A percentile compares a stretch with the other conserved stretches of the same genome.
These are phyloP conservation scores for Neodiprion lecontei DNA, from an alignment of 1,140 invertebrate species.

Conservation along the genomic window DNA sequence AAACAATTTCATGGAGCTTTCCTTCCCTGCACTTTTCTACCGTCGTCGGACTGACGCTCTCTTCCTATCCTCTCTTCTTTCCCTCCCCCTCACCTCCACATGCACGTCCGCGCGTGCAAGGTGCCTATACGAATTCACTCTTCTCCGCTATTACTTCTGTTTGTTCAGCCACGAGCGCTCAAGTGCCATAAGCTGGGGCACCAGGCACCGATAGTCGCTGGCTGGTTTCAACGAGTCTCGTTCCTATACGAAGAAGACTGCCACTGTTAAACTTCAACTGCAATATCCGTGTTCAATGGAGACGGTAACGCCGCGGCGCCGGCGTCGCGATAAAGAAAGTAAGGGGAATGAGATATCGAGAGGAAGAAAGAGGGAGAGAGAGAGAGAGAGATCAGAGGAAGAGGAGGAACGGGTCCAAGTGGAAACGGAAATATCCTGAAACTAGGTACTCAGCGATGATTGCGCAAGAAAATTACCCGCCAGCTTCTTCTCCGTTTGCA, in stretches of 20 bases:
- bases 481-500: no score
- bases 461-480: no score
- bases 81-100: no score
- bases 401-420: not conserved
- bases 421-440: not conserved
- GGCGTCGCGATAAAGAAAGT: not conserved
- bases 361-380: no score
- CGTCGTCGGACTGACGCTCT: not conserved
- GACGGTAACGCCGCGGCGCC: not conserved
- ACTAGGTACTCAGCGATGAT: no score
- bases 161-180: constrained; percentile 4
- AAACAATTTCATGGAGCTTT: constrained; percentile 8
- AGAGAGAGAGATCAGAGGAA: no score
- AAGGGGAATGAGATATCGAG: no score
- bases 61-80: no score
- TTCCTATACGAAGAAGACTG: not conserved
- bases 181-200: not conserved
- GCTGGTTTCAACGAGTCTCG: not conserved
- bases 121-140: not conserved
- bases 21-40: not conserved
- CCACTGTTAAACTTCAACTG: not conserved
- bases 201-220: not conserved
- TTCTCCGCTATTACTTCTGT: constrained; percentile 2
- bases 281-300: constrained; percentile 2
- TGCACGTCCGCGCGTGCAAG: no score